Conservation (phyloP, 2,113 vertebrate genomes). For the Mormyrus lacerda region DNA sequence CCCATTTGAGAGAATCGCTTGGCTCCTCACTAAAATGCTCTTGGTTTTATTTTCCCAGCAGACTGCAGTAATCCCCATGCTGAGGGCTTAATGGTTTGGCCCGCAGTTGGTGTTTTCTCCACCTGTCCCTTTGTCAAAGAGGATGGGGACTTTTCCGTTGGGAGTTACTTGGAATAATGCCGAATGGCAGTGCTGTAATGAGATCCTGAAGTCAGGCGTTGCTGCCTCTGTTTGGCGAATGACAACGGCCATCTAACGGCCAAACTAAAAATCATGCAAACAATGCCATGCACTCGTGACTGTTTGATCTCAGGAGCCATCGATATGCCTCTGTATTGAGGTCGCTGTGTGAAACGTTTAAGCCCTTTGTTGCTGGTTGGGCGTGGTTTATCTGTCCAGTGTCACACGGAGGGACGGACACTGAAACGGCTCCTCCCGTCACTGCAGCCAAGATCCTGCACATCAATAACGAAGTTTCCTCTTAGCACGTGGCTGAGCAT, state of each 20-base stretch:
- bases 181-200: not conserved
- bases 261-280: not conserved
- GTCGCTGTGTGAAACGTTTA: not conserved
- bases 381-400: conserved; percentile 9
- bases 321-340: not conserved
- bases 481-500: not conserved
- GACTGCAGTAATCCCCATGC: not conserved
- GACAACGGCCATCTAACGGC: not conserved
- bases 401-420: not conserved
- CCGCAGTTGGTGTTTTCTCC: conserved; percentile 20
- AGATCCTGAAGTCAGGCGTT: not conserved
- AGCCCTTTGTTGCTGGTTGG: conserved; percentile 11
- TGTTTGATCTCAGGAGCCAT: conserved; percentile 1
- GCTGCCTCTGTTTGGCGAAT: not conserved
- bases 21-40: not conserved
- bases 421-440: not conserved
- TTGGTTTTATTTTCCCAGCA: not conserved
- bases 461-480: not conserved
- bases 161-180: conserved; percentile 25
- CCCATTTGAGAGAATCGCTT: not conserved
- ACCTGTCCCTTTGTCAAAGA: conserved; percentile 28
- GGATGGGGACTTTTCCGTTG: conserved; percentile 21
- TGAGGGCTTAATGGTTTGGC: conserved; percentile 9
- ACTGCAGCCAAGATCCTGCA: not conserved
- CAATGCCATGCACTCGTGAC: not conserved